A percentile compares a stretch with the other conserved stretches of the same genome.
phyloP scores from a whole-genome alignment of 2,888 invertebrate genomes.

The Drosophila fungiperda region DNA sequence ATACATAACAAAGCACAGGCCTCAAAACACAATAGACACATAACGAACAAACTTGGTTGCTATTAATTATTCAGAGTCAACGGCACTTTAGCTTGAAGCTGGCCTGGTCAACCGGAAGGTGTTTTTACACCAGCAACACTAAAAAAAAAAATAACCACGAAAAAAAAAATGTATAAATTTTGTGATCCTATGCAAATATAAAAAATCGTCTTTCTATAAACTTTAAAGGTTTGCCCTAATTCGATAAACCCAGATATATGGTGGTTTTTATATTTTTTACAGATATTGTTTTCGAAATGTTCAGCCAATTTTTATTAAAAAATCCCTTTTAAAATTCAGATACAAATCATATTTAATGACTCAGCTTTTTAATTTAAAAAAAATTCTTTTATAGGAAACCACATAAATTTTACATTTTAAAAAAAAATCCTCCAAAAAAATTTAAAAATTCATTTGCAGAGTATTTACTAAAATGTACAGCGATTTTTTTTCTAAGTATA shows the following conservation, averaged over 20 bases:
- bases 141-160: neutral
- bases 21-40: constrained; percentile 58
- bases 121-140: neutral
- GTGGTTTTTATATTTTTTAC: too few species aligned
- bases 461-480: neutral
- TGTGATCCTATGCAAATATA: neutral
- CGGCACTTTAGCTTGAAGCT: constrained; percentile 48
- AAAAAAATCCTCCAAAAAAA: neutral
- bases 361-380: too few species aligned
- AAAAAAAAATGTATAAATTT: neutral
- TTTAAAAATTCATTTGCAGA: neutral
- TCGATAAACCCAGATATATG: neutral
- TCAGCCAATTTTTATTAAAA: too few species aligned
- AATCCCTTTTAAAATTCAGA: too few species aligned
- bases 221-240: neutral
- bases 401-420: neutral
- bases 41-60: constrained; percentile 56
- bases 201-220: neutral
- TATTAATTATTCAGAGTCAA: constrained; percentile 74
- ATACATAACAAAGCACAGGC: constrained; percentile 62
- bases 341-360: too few species aligned
- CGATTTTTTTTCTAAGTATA: neutral
- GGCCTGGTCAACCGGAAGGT: constrained; percentile 67
- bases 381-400: neutral
- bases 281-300: too few species aligned